These are phyloP conservation scores for Willisornis vidua DNA, from an alignment of 2,113 vertebrate species.

Conservation along the genomic window DNA sequence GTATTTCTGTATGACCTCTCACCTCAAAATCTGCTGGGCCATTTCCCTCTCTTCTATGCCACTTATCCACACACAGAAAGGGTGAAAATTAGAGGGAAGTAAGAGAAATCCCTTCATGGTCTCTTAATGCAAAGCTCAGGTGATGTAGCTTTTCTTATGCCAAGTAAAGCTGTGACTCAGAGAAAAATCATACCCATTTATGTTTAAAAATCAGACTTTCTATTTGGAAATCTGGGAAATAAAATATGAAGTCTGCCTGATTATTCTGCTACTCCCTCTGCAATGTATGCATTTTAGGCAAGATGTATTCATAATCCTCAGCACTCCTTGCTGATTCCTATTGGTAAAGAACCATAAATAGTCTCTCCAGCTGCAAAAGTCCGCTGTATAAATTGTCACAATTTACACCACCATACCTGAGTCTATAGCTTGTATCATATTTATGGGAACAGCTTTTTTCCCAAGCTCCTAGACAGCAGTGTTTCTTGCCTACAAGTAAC, in stretches of 20 bases:
- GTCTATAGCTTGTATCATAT: neutral
- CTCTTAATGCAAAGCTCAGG: neutral
- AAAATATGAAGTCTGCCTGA: accelerated
- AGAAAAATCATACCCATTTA: neutral
- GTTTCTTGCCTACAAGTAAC: neutral
- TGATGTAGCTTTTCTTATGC: neutral
- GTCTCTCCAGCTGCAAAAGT: neutral
- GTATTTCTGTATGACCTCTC: neutral
- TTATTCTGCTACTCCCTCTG: neutral
- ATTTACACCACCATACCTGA: neutral
- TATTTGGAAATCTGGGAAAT: neutral
- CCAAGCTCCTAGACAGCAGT: neutral
- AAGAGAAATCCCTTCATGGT: neutral
- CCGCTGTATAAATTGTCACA: neutral
- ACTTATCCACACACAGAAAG: neutral
- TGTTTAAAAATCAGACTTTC: neutral
- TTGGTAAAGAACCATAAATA: neutral
- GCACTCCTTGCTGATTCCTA: neutral
- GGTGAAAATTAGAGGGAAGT: neutral
- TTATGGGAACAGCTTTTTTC: neutral
- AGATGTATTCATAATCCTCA: neutral
- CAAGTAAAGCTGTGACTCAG: neutral
- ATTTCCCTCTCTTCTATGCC: neutral
- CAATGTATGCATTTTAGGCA: neutral
- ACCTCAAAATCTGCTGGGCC: neutral